Conservation (phyloP, 1,140 invertebrate species). For the Brachionus plicatilis region DNA sequence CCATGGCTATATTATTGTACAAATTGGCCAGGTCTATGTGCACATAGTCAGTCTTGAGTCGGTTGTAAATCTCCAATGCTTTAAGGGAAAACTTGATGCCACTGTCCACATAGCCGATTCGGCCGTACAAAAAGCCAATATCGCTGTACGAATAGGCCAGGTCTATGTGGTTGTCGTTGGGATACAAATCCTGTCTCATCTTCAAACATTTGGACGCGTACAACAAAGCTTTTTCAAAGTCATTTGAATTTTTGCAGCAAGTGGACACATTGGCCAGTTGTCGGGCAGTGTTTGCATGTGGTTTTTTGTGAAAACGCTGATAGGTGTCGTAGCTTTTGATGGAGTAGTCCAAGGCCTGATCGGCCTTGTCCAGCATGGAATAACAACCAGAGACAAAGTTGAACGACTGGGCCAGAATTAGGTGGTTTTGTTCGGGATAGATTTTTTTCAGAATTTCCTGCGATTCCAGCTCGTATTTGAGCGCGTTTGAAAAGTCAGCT, state of each 20-base stretch:
- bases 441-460: conserved; percentile 7
- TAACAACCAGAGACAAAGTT: conserved; percentile 4
- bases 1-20: not conserved
- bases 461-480: not conserved
- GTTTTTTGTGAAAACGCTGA: conserved; percentile 7
- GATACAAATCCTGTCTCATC: conserved; percentile 17
- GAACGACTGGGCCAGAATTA: not conserved
- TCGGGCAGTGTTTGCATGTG: not conserved
- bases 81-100: not conserved
- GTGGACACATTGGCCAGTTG: not conserved
- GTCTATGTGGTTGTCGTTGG: not conserved
- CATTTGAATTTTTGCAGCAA: conserved; percentile 1
- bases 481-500: not conserved
- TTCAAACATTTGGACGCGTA: conserved; percentile 4
- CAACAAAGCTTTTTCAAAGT: not conserved
- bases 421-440: not conserved
- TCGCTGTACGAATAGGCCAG: not conserved
- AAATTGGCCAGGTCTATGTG: not conserved
- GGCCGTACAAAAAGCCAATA: not conserved
- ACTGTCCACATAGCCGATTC: not conserved
- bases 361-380: not conserved
- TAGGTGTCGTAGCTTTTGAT: not conserved
- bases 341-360: not conserved
- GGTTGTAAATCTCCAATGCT: not conserved
- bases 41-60: not conserved